A percentile compares a stretch with the other conserved stretches of the same genome.
These are phyloP conservation scores for Athrips mouffetella DNA, from an alignment of 2,888 invertebrate species.

Conservation along the genomic window DNA sequence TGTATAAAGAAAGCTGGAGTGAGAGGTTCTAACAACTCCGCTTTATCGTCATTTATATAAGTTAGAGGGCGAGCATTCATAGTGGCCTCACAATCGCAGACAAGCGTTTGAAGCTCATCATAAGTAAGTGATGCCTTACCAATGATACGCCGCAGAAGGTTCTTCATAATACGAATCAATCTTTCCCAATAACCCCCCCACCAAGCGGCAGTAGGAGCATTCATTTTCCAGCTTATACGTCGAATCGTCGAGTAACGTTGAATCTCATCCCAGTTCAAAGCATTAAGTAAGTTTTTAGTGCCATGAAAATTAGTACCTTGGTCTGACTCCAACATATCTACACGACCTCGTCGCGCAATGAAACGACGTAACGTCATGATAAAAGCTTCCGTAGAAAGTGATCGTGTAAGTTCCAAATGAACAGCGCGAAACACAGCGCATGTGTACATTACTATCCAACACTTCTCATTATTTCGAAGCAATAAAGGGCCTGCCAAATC, in stretches of 20 bases:
- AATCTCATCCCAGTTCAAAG: constrained; percentile 15
- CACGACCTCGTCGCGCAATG: constrained; percentile 15
- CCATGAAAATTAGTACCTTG: constrained; percentile 18
- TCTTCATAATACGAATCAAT: constrained; percentile 46
- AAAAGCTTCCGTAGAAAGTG: constrained; percentile 17
- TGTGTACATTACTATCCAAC: constrained; percentile 16
- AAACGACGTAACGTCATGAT: constrained; percentile 15
- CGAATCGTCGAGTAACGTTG: too few relatives aligned
- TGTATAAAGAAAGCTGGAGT: constrained; percentile 1
- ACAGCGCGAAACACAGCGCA: constrained; percentile 19
- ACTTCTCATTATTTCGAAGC: constrained; percentile 7
- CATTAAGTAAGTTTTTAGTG: constrained; percentile 6
- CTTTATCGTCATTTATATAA: constrained; percentile 7
- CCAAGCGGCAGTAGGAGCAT: constrained; percentile 51
- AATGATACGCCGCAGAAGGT: constrained; percentile 37
- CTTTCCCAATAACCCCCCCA: constrained; percentile 59
- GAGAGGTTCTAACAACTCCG: neutral
- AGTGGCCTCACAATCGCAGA: constrained; percentile 20
- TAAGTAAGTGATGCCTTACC: constrained; percentile 29
- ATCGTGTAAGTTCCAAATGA: constrained; percentile 15
- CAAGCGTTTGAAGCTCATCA: constrained; percentile 14
- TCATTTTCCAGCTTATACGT: too few relatives aligned
- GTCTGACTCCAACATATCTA: constrained; percentile 8
- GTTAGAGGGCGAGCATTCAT: constrained; percentile 18
- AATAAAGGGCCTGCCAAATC: constrained; percentile 11